These are phyloP conservation scores for Temnothorax longispinosus DNA, from an alignment of 1,140 invertebrate species.

Conservation along the genomic window DNA sequence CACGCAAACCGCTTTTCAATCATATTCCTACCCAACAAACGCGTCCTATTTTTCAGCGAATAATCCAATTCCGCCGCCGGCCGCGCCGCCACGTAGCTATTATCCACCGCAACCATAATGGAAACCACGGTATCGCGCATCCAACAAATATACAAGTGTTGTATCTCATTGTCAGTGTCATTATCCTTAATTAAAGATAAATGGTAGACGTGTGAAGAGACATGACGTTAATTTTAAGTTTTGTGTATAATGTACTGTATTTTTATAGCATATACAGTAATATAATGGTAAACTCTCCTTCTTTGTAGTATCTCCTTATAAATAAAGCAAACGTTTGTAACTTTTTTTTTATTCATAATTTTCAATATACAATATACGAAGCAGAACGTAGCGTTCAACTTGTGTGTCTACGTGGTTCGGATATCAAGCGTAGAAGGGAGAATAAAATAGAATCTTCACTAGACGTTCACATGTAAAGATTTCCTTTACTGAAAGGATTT, in stretches of 20 bases:
- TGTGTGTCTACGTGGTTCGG: too few species aligned
- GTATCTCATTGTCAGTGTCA: neutral
- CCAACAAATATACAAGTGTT: too few species aligned
- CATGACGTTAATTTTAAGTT: constrained; percentile 64
- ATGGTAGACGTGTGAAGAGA: neutral
- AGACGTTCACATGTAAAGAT: constrained; percentile 80
- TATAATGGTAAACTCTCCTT: too few species aligned
- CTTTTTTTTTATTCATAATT: too few species aligned
- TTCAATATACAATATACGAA: too few species aligned
- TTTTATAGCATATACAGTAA: too few species aligned
- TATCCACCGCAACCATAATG: constrained; percentile 81
- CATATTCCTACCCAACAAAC: constrained; percentile 81
- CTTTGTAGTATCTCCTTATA: too few species aligned
- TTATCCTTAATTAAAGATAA: constrained; percentile 33
- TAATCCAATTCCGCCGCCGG: constrained; percentile 77
- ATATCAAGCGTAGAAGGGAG: too few species aligned
- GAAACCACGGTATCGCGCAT: constrained; percentile 13
- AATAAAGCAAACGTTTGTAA: too few species aligned
- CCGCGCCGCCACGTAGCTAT: constrained; percentile 77
- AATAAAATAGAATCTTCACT: neutral
- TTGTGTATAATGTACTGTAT: neutral
- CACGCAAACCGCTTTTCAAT: constrained; percentile 78
- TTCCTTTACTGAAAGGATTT: constrained; percentile 83
- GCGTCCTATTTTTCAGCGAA: constrained; percentile 79
- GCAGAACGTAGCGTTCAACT: too few species aligned